A percentile compares a stretch with the other conserved stretches of the same genome.
phyloP scores from a whole-genome alignment of 2,113 vertebrate genomes.

The Cettia cetti region DNA sequence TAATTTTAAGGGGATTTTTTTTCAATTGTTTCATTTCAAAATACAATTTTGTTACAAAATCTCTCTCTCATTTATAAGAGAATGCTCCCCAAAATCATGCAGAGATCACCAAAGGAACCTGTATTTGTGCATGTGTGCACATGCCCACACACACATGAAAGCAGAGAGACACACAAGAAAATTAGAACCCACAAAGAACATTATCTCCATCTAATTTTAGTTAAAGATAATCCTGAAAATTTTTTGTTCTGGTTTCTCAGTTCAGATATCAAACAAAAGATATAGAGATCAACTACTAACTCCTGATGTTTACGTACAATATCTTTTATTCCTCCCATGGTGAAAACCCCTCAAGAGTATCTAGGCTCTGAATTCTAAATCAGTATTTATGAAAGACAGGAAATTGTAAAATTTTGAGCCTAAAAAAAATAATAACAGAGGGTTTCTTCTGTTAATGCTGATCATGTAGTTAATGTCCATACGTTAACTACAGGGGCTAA shows the following conservation, averaged over 20 bases:
- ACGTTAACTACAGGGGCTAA: background rate
- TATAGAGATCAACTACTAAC: background rate
- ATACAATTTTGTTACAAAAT: background rate
- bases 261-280: background rate
- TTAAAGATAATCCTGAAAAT: background rate
- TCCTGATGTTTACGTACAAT: background rate
- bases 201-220: background rate
- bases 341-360: background rate
- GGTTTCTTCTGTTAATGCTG: background rate
- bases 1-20: background rate
- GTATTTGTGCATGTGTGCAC: background rate
- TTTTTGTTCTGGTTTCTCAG: background rate
- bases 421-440: background rate
- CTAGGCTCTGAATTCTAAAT: background rate
- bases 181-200: background rate
- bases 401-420: background rate
- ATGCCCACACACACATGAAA: background rate
- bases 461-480: background rate
- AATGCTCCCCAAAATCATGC: background rate
- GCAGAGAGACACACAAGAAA: background rate
- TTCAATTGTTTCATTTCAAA: background rate
- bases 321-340: background rate
- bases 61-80: background rate
- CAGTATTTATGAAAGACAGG: background rate
- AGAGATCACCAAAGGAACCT: background rate